Evolutionary conservation across 30 jellyfish, hydroid and myxozoan genomes (phyloP).

Genomic region (Hydractinia symbiolongicarpus): DNA sequence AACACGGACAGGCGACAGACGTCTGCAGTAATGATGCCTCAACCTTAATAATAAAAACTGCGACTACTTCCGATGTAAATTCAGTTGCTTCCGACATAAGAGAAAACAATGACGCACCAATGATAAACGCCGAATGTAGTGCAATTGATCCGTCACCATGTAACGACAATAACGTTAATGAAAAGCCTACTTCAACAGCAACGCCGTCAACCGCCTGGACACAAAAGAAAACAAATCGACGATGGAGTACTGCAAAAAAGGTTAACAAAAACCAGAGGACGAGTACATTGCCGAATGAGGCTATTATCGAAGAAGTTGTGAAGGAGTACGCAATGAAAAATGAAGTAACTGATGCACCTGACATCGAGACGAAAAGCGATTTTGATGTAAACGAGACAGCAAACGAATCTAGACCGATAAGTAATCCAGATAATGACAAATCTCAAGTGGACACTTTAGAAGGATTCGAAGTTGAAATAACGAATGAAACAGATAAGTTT

Average conservation of each 20-base stretch:
- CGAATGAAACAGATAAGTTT: neutral
- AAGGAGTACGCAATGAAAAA: neutral
- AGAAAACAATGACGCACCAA: neutral
- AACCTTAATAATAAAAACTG: neutral
- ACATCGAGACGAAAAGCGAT: neutral
- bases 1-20: neutral
- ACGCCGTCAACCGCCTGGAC: slow-evolving; percentile 12
- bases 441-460: neutral
- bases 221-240: neutral
- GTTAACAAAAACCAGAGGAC: neutral
- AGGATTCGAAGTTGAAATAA: neutral
- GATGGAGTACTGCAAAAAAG: slow-evolving; percentile 10
- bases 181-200: neutral
- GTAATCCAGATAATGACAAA: neutral
- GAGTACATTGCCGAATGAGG: neutral
- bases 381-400: neutral
- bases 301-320: neutral
- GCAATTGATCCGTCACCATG: too few species aligned
- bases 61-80: neutral
- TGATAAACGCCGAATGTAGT: neutral
- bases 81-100: neutral
- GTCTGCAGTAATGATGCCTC: neutral
- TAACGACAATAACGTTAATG: neutral
- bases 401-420: neutral
- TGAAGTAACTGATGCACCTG: neutral